phyloP scores from a whole-genome alignment of 2,797 vertebrate genomes.

The Dermochelys coriacea region DNA sequence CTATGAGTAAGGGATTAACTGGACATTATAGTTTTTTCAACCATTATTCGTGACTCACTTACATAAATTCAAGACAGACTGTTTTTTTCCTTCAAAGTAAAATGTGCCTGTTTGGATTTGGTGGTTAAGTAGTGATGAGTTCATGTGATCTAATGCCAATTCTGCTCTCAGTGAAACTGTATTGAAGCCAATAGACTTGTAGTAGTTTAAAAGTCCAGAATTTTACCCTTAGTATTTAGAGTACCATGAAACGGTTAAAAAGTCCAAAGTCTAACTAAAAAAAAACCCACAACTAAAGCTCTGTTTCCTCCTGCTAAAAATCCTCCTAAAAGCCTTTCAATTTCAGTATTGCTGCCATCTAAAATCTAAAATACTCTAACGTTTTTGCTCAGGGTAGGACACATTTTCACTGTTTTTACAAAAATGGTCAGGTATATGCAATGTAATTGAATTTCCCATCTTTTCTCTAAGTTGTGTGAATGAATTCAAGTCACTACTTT shows the following conservation, averaged over 20 bases:
- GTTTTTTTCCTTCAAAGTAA: constrained; percentile 16
- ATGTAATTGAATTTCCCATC: neutral
- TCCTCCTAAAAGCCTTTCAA: neutral
- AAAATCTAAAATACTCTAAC: neutral
- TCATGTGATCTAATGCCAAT: neutral
- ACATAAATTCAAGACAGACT: neutral
- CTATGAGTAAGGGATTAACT: neutral
- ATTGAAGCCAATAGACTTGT: neutral
- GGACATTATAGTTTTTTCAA: neutral
- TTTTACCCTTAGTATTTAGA: neutral
- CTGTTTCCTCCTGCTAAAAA: neutral
- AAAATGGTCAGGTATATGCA: neutral
- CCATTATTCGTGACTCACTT: neutral
- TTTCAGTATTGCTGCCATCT: neutral
- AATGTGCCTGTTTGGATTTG: neutral
- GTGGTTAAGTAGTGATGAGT: neutral
- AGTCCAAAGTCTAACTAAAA: neutral
- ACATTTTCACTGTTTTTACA: neutral
- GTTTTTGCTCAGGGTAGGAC: neutral
- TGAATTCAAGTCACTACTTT: neutral
- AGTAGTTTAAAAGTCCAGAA: neutral
- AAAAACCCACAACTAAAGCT: neutral
- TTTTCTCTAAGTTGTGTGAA: neutral
- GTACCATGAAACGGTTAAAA: neutral
- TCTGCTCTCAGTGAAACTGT: neutral